These are phyloP conservation scores for Sturnira hondurensis DNA, from an alignment of 2,113 vertebrate genomes.

Conservation along the genomic window DNA sequence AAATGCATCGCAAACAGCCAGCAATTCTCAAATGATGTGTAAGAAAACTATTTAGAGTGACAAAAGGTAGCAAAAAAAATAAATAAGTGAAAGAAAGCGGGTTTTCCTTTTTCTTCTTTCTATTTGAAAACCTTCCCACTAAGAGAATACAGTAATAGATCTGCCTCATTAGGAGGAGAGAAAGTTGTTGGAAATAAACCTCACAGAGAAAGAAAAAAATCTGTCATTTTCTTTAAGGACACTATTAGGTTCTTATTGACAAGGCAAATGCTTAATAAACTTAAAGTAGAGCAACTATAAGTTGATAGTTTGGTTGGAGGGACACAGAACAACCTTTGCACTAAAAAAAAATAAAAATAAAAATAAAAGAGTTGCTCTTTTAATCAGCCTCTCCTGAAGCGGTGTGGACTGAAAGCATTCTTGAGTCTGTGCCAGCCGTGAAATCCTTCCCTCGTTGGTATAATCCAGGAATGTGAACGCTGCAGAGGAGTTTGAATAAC, in stretches of 20 bases:
- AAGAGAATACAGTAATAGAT: slow-evolving; percentile 75
- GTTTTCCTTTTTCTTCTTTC: slow-evolving; percentile 38
- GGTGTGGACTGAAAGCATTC: not conserved
- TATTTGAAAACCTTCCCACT: slow-evolving; percentile 77
- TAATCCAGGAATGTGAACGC: slow-evolving; percentile 25
- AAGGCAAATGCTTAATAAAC: slow-evolving; percentile 77
- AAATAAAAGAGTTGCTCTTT: slow-evolving; percentile 15
- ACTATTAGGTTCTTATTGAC: slow-evolving; percentile 67
- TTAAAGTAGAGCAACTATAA: slow-evolving; percentile 75
- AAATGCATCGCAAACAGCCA: not conserved
- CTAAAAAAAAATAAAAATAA: not conserved
- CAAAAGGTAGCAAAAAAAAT: slow-evolving; percentile 55
- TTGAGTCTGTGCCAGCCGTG: slow-evolving; percentile 41
- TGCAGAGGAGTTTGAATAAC: not conserved
- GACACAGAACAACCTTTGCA: slow-evolving; percentile 34
- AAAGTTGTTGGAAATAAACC: slow-evolving; percentile 74
- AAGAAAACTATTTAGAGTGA: slow-evolving; percentile 49
- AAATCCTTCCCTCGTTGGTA: slow-evolving; percentile 34
- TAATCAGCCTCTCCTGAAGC: not conserved
- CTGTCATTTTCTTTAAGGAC: slow-evolving; percentile 72
- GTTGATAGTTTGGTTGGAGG: slow-evolving; percentile 56
- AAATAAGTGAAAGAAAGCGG: slow-evolving; percentile 34
- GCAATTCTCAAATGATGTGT: slow-evolving; percentile 43
- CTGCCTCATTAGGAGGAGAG: slow-evolving; percentile 76
- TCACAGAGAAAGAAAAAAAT: slow-evolving; percentile 75